phyloP scores from a whole-genome alignment of 1,140 invertebrate genomes.

The Aporrectodea caliginosa region DNA sequence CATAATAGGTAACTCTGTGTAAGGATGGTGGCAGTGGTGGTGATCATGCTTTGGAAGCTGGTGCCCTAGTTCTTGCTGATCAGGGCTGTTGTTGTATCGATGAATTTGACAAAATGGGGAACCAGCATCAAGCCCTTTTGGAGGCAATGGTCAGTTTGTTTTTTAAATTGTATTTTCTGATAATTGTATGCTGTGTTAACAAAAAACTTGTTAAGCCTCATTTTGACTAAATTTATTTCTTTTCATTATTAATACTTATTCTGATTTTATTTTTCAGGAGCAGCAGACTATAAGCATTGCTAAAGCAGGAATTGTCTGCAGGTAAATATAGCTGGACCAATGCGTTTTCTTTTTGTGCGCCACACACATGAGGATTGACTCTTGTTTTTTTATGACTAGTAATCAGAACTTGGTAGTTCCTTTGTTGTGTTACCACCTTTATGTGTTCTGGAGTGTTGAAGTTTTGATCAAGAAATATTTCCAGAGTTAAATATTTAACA shows the following conservation, averaged over 20 bases:
- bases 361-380: too few species aligned
- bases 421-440: too few species aligned
- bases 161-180: too few species aligned
- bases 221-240: background rate
- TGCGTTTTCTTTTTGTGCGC: too few species aligned
- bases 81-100: conserved; percentile 88
- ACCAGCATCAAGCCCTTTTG: conserved; percentile 75
- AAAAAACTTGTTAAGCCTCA: background rate
- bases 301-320: conserved; percentile 65
- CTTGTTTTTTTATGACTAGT: too few species aligned
- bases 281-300: conserved; percentile 86
- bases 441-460: too few species aligned
- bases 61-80: conserved; percentile 66
- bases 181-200: too few species aligned
- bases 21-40: conserved; percentile 66
- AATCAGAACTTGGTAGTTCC: too few species aligned
- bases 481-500: too few species aligned
- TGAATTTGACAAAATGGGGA: conserved; percentile 91
- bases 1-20: conserved; percentile 62
- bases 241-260: too few species aligned
- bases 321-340: too few species aligned
- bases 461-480: too few species aligned
- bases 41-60: conserved; percentile 81
- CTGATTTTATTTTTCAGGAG: conserved; percentile 58
- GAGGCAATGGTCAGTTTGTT: conserved; percentile 92